phyloP scores from a whole-genome alignment of 2,113 vertebrate species.

The Hemiprocne comata region DNA sequence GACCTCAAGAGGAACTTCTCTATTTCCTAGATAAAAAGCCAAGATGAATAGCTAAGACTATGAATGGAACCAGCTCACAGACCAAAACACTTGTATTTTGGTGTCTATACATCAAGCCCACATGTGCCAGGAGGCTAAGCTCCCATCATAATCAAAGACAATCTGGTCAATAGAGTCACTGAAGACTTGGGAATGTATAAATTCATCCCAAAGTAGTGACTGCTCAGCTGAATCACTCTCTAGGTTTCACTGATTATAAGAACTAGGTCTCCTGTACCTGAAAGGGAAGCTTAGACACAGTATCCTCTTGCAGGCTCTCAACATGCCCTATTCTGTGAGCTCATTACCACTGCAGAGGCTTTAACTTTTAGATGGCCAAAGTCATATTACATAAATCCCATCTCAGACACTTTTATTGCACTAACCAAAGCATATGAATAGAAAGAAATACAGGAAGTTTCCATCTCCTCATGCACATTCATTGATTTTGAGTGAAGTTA shows the following conservation, averaged over 20 bases:
- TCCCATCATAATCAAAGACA: not conserved
- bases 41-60: not conserved
- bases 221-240: not conserved
- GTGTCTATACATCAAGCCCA: not conserved
- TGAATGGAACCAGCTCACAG: not conserved
- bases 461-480: rapidly evolving
- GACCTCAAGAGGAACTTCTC: not conserved
- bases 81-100: not conserved
- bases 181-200: not conserved
- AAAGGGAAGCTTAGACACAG: not conserved
- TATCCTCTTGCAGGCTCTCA: not conserved
- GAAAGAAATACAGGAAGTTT: not conserved
- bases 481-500: not conserved
- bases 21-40: not conserved
- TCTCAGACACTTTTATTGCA: not conserved
- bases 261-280: not conserved
- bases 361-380: not conserved
- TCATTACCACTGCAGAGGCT: not conserved
- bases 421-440: not conserved
- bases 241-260: not conserved
- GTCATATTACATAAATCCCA: not conserved
- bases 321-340: not conserved
- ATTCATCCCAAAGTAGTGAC: not conserved
- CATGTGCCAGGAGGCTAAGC: not conserved
- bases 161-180: not conserved